Evolutionary conservation across 2,797 vertebrate species (phyloP), one percentile per base, ranked within the genome.

Genomic region (Centroberyx gerrardi): DNA sequence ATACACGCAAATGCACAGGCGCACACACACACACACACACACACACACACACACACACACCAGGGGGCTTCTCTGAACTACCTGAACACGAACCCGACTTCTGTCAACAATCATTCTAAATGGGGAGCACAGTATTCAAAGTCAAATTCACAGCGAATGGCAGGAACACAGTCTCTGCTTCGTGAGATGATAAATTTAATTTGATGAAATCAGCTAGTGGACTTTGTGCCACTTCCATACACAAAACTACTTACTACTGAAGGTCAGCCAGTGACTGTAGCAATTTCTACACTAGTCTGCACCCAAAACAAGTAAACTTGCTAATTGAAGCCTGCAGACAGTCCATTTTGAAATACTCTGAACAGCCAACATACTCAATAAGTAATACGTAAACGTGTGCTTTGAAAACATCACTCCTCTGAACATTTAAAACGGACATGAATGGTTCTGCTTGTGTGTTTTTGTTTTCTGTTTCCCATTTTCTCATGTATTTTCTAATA

Each of bases 71-170:
- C 83, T 81, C 61, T 83, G 77, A 88, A 85, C 60, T 52, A 66
- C 62, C 55, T 40, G 29, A 78, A 78, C 70, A 61, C 31, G 59
- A 78, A 42, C 76, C 74, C 18, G 74, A 82, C 88, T 83, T 83
- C 85, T 92, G 89, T 90, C 84, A 90, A 85, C 82, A 60, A 76
- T 84, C 59, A 28, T 76, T 84, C 81, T 84, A 82, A 90, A 81
- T 62, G 54, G 61, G 75, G 64, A 81, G 62, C 8, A 51, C 36
- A 22, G n/a, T 54, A 62, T 63, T 67, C 72, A 46, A 67, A 67
- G 72, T 72, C 60, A 71, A 14, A 69, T 60, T 85, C 51, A n/a
- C 40, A 80, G 62, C 86, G 79, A 85, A 68, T 72, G 81, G 60
- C 74, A 63, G 59, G 68, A 68, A 69, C 68, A 59, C 84, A 87